Evolutionary conservation across 1,140 invertebrate species (phyloP), one percentile per base, ranked within the genome.

Genomic region (Microplitis demolitor): DNA sequence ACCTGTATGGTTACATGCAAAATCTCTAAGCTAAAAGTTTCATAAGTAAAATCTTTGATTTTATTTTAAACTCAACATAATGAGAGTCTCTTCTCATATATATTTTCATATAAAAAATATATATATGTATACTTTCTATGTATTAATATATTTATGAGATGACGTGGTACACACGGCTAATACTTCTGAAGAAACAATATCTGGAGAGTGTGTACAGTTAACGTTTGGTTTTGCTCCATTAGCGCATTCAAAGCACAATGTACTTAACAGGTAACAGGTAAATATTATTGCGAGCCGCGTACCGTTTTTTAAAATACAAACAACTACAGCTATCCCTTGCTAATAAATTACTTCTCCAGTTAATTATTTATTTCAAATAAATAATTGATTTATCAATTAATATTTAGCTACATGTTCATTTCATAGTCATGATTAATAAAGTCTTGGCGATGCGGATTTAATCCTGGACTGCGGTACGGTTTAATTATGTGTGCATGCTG

Each of bases 231-330:
- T 31, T 37, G 66, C 33, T 4, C 14, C 34, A 61, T 60, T 70
- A 70, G 54, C 53, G 53, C 37, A 58, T 69, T 69, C 50, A 69
- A 58, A 54, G 16, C 66, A 54, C 45, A 34, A 45, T 45, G 39
- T 45, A 45, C 39, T 45, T 45, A 34, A 39, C 60, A 58, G 11
- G 35, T 58, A 69, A 39, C 34, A 33, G n/a, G 58, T 24, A 70
- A 70, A 70, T 70, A 70, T 70, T 70, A 70, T 70, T 62, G 45
- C 4, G 35, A 58, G 34, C 37, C 68, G 50, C n/a, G 33, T 69
- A 16, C 14, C 62, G 35, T 39, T 24, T 16, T 24, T 56, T 14
- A 13, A 56, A 16, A 56, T 14, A 24, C n/a, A 56, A 56, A 56
- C 16, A 24, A 16, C 16, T 6, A 24, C 16, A 56, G n/a, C 53